phyloP scores from a whole-genome alignment of 2,797 vertebrate species.

The Geotrypetes seraphini region DNA sequence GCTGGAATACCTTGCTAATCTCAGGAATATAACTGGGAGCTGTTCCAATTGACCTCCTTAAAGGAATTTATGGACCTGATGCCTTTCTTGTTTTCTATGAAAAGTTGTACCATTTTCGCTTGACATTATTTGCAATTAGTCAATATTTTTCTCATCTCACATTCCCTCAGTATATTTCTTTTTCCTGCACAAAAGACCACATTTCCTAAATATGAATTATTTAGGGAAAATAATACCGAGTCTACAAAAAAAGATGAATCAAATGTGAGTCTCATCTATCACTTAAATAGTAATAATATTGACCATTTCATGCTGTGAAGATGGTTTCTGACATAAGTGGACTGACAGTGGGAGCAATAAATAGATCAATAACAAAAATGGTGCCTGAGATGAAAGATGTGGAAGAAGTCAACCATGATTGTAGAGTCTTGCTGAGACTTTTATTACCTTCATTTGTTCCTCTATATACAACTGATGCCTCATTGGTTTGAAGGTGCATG shows the following conservation, averaged over 20 bases:
- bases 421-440: slow-evolving; percentile 19
- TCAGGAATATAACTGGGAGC: too few relatives aligned
- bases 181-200: too few relatives aligned
- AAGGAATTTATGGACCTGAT: too few relatives aligned
- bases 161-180: too few relatives aligned
- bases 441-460: slow-evolving; percentile 39
- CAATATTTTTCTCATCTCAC: too few relatives aligned
- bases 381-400: slow-evolving; percentile 16
- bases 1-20: too few relatives aligned
- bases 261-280: slow-evolving; percentile 34
- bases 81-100: too few relatives aligned
- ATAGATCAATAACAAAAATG: slow-evolving; percentile 39
- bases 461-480: slow-evolving; percentile 22
- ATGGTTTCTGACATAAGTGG: slow-evolving; percentile 16
- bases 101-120: too few relatives aligned
- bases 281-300: slow-evolving; percentile 36
- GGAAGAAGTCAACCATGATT: slow-evolving; percentile 31
- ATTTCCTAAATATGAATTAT: slow-evolving; percentile 7
- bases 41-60: too few relatives aligned
- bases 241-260: slow-evolving; percentile 17
- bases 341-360: slow-evolving; percentile 31
- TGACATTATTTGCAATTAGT: too few relatives aligned
- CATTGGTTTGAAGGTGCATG: slow-evolving; percentile 10
- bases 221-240: slow-evolving; percentile 22
- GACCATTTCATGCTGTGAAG: slow-evolving; percentile 1